Percentiles rank a stretch among this genome's conserved stretches.
Conservation (phyloP, 2,888 invertebrate genomes). For the Germaria angustata region DNA sequence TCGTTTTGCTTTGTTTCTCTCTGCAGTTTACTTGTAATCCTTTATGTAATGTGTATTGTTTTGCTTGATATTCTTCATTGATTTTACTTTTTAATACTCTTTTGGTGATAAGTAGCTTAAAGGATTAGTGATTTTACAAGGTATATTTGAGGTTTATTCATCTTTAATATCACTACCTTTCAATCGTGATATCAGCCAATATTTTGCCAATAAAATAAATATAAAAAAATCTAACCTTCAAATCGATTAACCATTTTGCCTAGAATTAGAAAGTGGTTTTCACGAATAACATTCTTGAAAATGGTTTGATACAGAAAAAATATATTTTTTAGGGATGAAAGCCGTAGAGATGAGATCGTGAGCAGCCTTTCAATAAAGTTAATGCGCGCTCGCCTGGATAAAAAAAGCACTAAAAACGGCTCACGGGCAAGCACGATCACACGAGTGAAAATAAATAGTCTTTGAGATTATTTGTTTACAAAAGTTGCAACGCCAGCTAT, state of each 20-base stretch:
- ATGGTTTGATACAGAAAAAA: neutral
- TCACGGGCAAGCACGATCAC: no score
- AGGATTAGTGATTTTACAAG: constrained; percentile 28
- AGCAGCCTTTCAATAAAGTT: no score
- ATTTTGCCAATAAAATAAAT: constrained; percentile 41
- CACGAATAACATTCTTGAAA: no score
- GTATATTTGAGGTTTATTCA: constrained; percentile 7
- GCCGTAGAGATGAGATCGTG: no score
- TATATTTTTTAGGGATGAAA: neutral
- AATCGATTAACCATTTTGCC: constrained; percentile 2
- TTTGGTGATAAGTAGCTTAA: constrained; percentile 49
- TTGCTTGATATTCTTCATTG: neutral
- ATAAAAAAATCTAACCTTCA: neutral
- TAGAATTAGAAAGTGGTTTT: neutral
- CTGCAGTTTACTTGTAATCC: constrained; percentile 35
- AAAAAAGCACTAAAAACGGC: no score
- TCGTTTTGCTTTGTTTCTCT: neutral
- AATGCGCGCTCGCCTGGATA: no score
- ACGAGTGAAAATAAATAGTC: no score
- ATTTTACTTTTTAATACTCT: neutral
- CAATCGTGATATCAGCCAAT: constrained; percentile 19
- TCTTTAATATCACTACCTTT: neutral
- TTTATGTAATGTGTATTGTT: constrained; percentile 12
- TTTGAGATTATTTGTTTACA: no score
- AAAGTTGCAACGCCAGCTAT: no score